Base-by-base conservation (phyloP, 2,113 vertebrate species). In the Electrona antarctica region DNA sequence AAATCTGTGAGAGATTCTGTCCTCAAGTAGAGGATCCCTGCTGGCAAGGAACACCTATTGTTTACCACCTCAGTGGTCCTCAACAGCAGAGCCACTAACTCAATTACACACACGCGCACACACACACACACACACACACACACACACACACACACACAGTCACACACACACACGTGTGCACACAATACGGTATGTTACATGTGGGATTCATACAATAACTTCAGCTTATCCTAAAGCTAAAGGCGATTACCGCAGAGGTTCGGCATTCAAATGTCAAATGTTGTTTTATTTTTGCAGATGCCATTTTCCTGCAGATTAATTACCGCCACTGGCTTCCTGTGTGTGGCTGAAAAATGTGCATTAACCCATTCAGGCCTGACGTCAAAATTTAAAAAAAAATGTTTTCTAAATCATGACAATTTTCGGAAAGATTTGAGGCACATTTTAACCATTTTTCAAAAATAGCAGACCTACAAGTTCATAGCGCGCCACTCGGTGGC, bases 1-100 rank as follows among this genome's bases (percentile, higher is more conserved):
- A 67, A 76, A 81, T 82, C 71, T 8, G 77, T 85, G 77, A 88
- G 85, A 84, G 82, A 73, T 8, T 73, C 79, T 68, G 66, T 60
- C 74, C 75, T 82, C 75, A 67, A 80, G 82, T 54, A 51, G 58
- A 68, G 66, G 69, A 9, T 9, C 74, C 65, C 71, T 54, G 80
- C 78, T 74, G 82, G 59, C 75, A 73, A 21, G 50, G 64, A 85
- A 60, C 2, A 50, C 50, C 49, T 13, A 69, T 73, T 79, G 56
- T 72, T 64, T 56, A 15, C n/a, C 61, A 60, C 56, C 73, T 73
- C 69, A 71, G 65, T 77, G 74, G 49, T 67, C 74, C 72, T 66
- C 49, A 55, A 73, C 67, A 46, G 50, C 75, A 77, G 60, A 80
- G 69, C 45, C 49, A 62, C 69, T 68, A 74, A 85, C 81, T 85